Base-by-base conservation (phyloP, 2,888 invertebrate genomes). In the Cerceris rybyensis region DNA sequence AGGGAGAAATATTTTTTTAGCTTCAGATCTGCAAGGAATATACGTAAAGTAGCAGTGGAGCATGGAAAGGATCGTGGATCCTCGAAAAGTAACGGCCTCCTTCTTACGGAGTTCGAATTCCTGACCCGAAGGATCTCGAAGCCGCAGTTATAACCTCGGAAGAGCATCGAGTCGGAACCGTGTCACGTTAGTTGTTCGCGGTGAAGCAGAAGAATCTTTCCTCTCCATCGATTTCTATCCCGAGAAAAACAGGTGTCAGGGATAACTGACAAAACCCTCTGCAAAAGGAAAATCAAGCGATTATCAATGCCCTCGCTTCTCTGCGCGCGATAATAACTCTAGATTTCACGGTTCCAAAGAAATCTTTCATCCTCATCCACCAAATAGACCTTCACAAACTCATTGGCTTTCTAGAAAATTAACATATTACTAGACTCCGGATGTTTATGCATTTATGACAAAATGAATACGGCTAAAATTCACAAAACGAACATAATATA, bases 81-180 rank as follows among this genome's bases (percentile, higher is more conserved):
- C 81, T 82, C 86, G 81, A 87, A 87, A 86, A 80, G 80, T 87
- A 88, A 88, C 88, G 84, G 86, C 85, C 73, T 77, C 82, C 73
- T 84, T 84, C 81, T 80, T 80, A 67, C 78, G 54, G 78, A 82
- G 86, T 77, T 85, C 81, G 85, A 88, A 89, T 89, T 88, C 87
- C 80, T 86, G 88, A 88, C 88, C 87, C 83, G 77, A 75, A 74
- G 85, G 83, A 86, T 85, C 84, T 78, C 79, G 81, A 75, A 78
- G 83, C 81, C 80, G 81, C 79, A 81, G 83, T 80, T 83, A 71
- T 76, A 86, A 88, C 86, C 84, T 86, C 86, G 84, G 80, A 75
- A 78, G 82, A 85, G 82, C 81, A 84, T 70, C 83, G 82, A 79
- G 79, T 87, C 85, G 89, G 87, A 89, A 89, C 89, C 77, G 65